A percentile compares a stretch with the other conserved stretches of the same genome.
Conservation (phyloP, 1,140 invertebrate species). For the Pomacea maculata region DNA sequence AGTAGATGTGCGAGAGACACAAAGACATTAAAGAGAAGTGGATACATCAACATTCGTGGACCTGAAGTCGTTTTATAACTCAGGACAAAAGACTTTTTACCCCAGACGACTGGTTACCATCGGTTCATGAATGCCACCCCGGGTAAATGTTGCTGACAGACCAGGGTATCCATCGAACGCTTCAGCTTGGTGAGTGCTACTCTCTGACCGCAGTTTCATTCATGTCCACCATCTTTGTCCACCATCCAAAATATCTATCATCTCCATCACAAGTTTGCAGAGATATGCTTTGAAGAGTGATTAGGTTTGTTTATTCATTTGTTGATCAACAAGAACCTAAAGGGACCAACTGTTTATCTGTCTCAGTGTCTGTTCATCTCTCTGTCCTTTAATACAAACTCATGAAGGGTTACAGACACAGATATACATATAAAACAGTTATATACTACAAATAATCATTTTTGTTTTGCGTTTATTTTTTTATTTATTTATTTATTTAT, state of each 20-base stretch:
- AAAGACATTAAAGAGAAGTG: no score
- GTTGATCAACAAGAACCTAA: not conserved
- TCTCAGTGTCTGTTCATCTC: not conserved
- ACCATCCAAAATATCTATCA: not conserved
- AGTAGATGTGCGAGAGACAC: no score
- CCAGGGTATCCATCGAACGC: not conserved
- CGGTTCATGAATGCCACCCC: no score
- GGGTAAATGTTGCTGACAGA: not conserved
- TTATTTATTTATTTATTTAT: no score
- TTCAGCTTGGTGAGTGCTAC: not conserved
- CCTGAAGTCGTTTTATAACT: no score
- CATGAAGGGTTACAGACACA: constrained; percentile 1
- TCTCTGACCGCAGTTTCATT: not conserved
- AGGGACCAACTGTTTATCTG: not conserved
- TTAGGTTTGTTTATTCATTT: no score
- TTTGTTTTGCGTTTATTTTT: no score
- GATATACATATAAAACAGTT: not conserved
- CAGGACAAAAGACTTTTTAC: no score
- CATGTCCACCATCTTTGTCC: not conserved
- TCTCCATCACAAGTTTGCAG: not conserved
- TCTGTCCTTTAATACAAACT: not conserved
- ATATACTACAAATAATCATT: no score
- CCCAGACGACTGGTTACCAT: no score
- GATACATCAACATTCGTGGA: no score
- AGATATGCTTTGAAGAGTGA: no score